Percentiles rank a stretch among this genome's conserved stretches.
Conservation (phyloP, 2,113 vertebrate genomes). For the Crotophaga sulcirostris region DNA sequence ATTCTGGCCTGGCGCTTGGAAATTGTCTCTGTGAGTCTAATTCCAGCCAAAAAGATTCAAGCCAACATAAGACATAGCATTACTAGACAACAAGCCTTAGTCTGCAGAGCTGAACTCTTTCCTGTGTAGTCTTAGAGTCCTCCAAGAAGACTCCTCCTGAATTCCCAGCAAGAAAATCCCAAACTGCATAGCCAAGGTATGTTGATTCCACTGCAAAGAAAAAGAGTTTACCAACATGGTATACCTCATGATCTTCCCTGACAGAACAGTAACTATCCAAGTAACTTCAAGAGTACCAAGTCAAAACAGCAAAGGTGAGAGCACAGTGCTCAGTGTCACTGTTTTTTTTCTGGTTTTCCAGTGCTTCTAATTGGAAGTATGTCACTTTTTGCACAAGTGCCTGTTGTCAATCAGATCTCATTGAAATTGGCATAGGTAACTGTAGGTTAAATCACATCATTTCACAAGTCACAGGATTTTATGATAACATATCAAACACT, state of each 20-base stretch:
- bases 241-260: background rate
- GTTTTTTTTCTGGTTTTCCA: background rate
- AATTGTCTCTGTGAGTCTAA: background rate
- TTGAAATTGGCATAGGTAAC: conserved; percentile 25
- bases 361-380: background rate
- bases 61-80: background rate
- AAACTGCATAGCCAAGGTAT: background rate
- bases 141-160: background rate
- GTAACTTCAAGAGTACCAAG: background rate
- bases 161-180: background rate
- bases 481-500: conserved; percentile 58
- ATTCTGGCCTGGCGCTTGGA: background rate
- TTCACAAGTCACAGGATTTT: conserved; percentile 61
- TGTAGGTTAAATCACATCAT: conserved; percentile 43
- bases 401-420: conserved; percentile 41
- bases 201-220: background rate
- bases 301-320: background rate
- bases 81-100: background rate
- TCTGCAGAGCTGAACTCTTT: background rate
- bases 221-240: background rate
- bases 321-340: background rate
- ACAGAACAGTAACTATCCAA: background rate
- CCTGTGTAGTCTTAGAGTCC: background rate
- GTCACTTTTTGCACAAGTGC: background rate
- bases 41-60: background rate